Evolutionary conservation across 2,113 vertebrate genomes (phyloP), one percentile per base, ranked within the genome.

Genomic region (Sceloporus undulatus): DNA sequence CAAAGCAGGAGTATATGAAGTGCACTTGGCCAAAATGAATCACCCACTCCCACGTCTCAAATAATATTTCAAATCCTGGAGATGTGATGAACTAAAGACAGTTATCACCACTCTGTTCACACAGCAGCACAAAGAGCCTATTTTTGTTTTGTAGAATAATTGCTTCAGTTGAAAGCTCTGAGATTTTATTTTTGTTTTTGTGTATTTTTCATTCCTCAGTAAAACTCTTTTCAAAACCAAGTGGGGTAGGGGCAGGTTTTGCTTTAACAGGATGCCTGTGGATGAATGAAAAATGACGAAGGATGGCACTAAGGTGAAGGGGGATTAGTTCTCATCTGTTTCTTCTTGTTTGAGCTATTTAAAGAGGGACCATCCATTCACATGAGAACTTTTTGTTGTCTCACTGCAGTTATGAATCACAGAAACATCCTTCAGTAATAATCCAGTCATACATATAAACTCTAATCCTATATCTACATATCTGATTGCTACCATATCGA

Each of bases 401-500:
- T 96, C 96, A 97, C 1, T 25, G 88, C 89, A 93, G 84, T 94
- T 94, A 86, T 88, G 92, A 96, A 90, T 91, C 91, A 94, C 78
- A 92, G 65, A 85, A 93, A 78, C 54, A 74, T 59, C 79, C 84
- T 87, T 92, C 21, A 16, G 79, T 91, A 54, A 80, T 9, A 74
- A 13, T 1, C 73, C 79, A 9, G 23, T 7, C n/a, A 84, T 91
- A 73, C 34, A 73, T 73, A 73, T 73, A 73, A 34, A 16, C n/a
- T 73, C 9, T 34, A 73, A 34, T 34, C 14, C 3, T 73, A 38
- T 34, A 73, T 73, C 71, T 5, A 34, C n/a, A 5, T 16, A 38
- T 18, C 29, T 73, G 16, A 27, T 8, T 38, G 71, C 13, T 34
- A 38, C 29, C n/a, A n/a, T 34, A 73, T n/a, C 13, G 11, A 34